Conservation (phyloP, 2,113 vertebrate species). For the Furnarius figulus region DNA sequence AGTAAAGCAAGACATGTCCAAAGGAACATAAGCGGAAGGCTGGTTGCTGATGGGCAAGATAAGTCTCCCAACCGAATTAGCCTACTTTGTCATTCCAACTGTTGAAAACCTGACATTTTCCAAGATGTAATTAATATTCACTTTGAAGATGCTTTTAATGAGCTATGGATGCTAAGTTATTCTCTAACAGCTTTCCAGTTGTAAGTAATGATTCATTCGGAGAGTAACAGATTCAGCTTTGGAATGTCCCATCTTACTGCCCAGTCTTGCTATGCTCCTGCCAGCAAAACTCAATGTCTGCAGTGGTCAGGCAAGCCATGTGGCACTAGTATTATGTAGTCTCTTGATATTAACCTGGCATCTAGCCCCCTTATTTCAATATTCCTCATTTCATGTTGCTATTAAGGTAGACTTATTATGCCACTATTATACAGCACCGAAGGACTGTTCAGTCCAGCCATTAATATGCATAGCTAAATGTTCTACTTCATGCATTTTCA, state of each 20-base stretch:
- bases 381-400: conserved; percentile 14
- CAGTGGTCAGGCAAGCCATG: conserved; percentile 44
- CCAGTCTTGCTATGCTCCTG: conserved; percentile 26
- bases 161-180: conserved; percentile 56
- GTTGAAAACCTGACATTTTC: conserved; percentile 64
- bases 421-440: not conserved
- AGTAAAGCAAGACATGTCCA: conserved; percentile 59
- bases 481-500: not conserved
- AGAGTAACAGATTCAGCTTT: conserved; percentile 60
- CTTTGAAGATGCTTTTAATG: conserved; percentile 67
- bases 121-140: conserved; percentile 70
- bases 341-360: conserved; percentile 62
- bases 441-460: not conserved
- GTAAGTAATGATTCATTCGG: conserved; percentile 43
- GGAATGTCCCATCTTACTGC: conserved; percentile 42
- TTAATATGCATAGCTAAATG: not conserved
- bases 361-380: conserved; percentile 41
- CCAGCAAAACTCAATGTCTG: conserved; percentile 61
- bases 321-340: conserved; percentile 24
- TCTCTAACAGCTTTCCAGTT: conserved; percentile 60
- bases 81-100: conserved; percentile 70
- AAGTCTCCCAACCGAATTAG: conserved; percentile 56
- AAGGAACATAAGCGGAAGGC: conserved; percentile 59
- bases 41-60: conserved; percentile 59
- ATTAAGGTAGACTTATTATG: conserved; percentile 41